These are phyloP conservation scores for Oncorhynchus tshawytscha DNA, from an alignment of 2,113 vertebrate genomes.

Conservation along the genomic window DNA sequence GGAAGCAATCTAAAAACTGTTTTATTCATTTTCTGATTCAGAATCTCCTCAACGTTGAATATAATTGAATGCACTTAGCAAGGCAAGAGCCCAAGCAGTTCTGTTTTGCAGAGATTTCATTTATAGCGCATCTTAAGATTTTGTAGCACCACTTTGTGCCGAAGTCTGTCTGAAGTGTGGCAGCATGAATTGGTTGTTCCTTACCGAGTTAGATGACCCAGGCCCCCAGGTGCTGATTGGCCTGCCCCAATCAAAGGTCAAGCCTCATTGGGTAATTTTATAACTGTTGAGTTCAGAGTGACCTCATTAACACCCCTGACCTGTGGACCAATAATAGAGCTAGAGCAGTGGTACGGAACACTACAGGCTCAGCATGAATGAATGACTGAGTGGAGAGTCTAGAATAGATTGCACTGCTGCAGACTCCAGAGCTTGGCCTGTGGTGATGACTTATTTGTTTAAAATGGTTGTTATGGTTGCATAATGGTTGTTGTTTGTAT, in stretches of 20 bases:
- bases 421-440: background rate
- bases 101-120: background rate
- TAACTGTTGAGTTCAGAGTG: background rate
- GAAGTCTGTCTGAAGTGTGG: background rate
- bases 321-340: background rate
- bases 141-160: background rate
- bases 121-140: background rate
- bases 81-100: too few relatives aligned
- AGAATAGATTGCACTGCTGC: background rate
- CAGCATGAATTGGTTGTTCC: background rate
- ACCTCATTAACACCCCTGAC: slow-evolving; percentile 6
- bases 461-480: background rate
- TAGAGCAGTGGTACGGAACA: background rate
- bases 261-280: background rate
- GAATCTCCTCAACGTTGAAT: background rate
- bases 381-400: background rate
- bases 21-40: slow-evolving; percentile 19
- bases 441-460: background rate
- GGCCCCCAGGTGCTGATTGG: background rate
- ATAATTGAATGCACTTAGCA: too few relatives aligned
- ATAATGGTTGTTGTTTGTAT: background rate
- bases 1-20: background rate
- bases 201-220: background rate
- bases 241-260: background rate
- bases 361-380: background rate